These are phyloP conservation scores for Steinernema khuongi DNA, from an alignment of 1,140 invertebrate species.

Conservation along the genomic window DNA sequence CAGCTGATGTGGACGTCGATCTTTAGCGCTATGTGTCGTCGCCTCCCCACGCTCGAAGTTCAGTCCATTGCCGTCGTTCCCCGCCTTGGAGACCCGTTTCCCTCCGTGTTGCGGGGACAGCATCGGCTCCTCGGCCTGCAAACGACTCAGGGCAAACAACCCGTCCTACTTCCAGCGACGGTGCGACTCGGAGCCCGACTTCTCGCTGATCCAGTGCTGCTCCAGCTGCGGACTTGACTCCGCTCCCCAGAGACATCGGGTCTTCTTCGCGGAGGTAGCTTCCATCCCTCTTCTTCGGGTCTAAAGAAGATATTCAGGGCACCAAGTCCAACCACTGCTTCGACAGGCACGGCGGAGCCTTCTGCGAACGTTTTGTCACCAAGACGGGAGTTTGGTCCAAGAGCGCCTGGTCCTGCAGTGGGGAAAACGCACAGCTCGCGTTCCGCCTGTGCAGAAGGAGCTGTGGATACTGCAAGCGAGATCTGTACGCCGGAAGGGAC, in stretches of 20 bases:
- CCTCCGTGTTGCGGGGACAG: slow-evolving; percentile 38
- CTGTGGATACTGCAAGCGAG: slow-evolving; percentile 32
- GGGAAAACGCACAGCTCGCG: slow-evolving; percentile 29
- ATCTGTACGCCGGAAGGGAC: slow-evolving; percentile 24
- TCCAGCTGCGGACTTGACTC: slow-evolving; percentile 36
- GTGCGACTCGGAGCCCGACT: slow-evolving; percentile 33
- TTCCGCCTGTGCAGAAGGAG: slow-evolving; percentile 38
- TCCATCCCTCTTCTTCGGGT: not conserved
- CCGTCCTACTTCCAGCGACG: slow-evolving; percentile 18
- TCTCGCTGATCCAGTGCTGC: slow-evolving; percentile 39
- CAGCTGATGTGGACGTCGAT: not conserved
- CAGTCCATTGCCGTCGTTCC: not conserved
- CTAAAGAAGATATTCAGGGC: slow-evolving; percentile 22
- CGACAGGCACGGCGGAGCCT: slow-evolving; percentile 26
- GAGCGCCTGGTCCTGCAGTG: slow-evolving; percentile 31
- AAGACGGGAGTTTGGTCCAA: slow-evolving; percentile 31
- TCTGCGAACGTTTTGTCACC: slow-evolving; percentile 31
- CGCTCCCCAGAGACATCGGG: slow-evolving; percentile 30
- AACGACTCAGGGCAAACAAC: slow-evolving; percentile 27
- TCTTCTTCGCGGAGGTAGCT: slow-evolving; percentile 25
- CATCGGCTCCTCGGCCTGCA: slow-evolving; percentile 29
- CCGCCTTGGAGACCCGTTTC: not conserved
- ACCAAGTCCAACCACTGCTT: slow-evolving; percentile 29
- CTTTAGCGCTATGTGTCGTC: not conserved
- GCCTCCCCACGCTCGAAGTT: not conserved